Conservation (phyloP, 1,140 invertebrate species). For the Ditylenchus dipsaci region DNA sequence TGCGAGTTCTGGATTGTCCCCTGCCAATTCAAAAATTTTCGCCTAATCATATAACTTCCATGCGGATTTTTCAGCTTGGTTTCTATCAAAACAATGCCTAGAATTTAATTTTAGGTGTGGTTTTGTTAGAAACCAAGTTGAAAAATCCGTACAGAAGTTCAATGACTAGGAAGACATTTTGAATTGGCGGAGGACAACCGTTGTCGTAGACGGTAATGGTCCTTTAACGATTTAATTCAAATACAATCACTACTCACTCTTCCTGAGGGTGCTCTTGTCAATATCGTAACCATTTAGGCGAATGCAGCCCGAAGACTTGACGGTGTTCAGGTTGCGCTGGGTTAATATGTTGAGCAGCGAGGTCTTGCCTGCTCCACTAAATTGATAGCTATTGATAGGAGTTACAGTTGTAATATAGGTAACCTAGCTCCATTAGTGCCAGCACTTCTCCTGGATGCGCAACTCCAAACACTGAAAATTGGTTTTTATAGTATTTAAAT, state of each 20-base stretch:
- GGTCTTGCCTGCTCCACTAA: slow-evolving; percentile 87
- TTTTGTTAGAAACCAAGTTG: no score
- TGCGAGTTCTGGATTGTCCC: no score
- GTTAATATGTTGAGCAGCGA: slow-evolving; percentile 85
- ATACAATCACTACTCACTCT: slow-evolving; percentile 23
- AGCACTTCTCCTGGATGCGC: slow-evolving; percentile 59
- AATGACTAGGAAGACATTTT: no score
- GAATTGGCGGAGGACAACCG: no score
- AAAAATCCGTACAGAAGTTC: no score
- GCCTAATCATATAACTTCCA: no score
- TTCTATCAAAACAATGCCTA: no score
- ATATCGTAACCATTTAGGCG: slow-evolving; percentile 50
- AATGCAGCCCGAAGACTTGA: slow-evolving; percentile 64
- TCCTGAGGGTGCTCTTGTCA: slow-evolving; percentile 44
- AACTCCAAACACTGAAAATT: slow-evolving; percentile 28
- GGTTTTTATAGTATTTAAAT: not conserved
- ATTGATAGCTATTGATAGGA: slow-evolving; percentile 6
- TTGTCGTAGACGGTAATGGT: no score
- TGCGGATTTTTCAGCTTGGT: no score
- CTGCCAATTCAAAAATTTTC: no score
- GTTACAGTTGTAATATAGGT: not conserved
- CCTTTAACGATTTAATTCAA: slow-evolving; percentile 28
- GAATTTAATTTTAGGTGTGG: no score
- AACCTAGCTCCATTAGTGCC: slow-evolving; percentile 76
- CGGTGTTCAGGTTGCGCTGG: slow-evolving; percentile 69